These are phyloP conservation scores for Callipepla squamata DNA, from an alignment of 2,113 vertebrate species.

Conservation along the genomic window DNA sequence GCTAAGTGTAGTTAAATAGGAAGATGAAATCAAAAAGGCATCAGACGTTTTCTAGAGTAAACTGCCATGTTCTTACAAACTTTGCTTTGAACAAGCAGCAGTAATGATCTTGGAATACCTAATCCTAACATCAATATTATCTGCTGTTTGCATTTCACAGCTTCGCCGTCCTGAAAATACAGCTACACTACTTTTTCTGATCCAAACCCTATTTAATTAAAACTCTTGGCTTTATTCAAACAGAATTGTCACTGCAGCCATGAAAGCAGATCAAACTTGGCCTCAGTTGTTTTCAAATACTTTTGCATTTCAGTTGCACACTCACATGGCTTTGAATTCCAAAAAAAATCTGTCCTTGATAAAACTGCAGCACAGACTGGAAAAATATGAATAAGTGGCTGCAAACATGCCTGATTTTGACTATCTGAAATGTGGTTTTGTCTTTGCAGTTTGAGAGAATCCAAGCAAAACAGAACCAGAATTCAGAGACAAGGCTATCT, in stretches of 20 bases:
- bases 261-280: not conserved
- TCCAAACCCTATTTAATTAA: not conserved
- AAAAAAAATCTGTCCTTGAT: slow-evolving; percentile 1
- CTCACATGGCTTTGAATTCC: not conserved
- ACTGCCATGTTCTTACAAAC: not conserved
- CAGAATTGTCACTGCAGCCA: not conserved
- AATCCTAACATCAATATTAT: not conserved
- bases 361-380: not conserved
- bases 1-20: not conserved
- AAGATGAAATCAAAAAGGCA: not conserved
- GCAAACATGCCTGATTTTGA: slow-evolving; percentile 6
- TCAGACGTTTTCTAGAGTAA: not conserved
- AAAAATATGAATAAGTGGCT: slow-evolving; percentile 19
- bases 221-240: not conserved
- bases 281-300: not conserved
- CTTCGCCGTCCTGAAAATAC: not conserved
- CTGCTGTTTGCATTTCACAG: not conserved
- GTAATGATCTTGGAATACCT: not conserved
- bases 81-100: not conserved
- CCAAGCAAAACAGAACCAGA: slow-evolving; percentile 10
- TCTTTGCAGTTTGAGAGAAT: not conserved
- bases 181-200: not conserved
- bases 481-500: not conserved
- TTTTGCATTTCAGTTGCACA: not conserved
- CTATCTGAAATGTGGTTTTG: not conserved